Conservation (phyloP, 2,888 invertebrate genomes). For the Eubasilissa splendida region DNA sequence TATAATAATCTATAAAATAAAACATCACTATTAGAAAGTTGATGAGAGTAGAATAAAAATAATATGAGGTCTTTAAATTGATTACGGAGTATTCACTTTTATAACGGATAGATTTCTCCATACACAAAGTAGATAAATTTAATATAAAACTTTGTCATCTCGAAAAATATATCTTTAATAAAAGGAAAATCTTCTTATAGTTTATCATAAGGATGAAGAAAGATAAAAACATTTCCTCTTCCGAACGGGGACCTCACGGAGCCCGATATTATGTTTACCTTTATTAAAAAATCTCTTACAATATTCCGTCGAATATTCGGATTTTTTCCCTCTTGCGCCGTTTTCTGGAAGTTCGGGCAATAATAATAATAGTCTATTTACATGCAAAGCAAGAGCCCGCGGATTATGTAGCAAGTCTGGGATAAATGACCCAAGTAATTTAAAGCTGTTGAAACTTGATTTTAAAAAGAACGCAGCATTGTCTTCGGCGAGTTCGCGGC, state of each 20-base stretch:
- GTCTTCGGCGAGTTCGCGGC: constrained; percentile 45
- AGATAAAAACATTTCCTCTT: constrained; percentile 14
- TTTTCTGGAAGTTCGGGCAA: constrained; percentile 12
- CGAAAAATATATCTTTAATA: constrained; percentile 28
- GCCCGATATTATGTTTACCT: constrained; percentile 32
- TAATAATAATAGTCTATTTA: constrained; percentile 55
- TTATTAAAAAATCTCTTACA: constrained; percentile 36
- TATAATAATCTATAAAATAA: no score
- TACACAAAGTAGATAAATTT: constrained; percentile 14
- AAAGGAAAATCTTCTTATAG: constrained; percentile 21
- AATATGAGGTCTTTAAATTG: no score
- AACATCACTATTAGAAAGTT: no score
- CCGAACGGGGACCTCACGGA: neutral
- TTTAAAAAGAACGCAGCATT: constrained; percentile 52
- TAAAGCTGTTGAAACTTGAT: constrained; percentile 53
- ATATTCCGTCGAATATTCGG: constrained; percentile 27
- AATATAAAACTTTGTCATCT: constrained; percentile 25
- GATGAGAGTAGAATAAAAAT: no score
- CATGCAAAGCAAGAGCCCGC: constrained; percentile 54
- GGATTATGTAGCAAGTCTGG: constrained; percentile 57
- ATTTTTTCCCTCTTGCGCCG: constrained; percentile 28
- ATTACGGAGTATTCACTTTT: no score
- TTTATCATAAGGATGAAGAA: constrained; percentile 34
- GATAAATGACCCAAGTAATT: constrained; percentile 58
- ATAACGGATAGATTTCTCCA: neutral